Evolutionary conservation across 2,888 invertebrate genomes (phyloP).

Genomic region (Camponotus fellah): DNA sequence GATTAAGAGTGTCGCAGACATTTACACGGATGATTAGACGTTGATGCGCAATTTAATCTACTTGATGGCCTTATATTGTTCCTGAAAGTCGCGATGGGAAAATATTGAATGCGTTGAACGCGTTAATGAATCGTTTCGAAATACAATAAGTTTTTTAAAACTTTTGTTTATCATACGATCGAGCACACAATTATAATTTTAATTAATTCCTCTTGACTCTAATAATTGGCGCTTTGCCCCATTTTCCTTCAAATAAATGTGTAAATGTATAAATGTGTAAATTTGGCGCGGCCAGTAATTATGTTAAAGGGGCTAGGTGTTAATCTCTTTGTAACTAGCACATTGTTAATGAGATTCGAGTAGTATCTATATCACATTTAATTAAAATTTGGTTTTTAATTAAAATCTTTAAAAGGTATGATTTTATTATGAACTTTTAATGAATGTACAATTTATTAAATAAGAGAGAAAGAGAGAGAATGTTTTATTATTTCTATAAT

Average conservation of each 20-base stretch:
- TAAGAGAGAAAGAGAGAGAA: background rate
- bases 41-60: conserved; percentile 33
- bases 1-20: conserved; percentile 26
- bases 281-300: conserved; percentile 23
- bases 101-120: background rate
- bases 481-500: background rate
- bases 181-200: background rate
- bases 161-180: background rate
- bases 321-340: conserved; percentile 19
- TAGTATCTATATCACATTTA: conserved; percentile 3
- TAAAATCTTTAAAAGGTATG: conserved; percentile 4
- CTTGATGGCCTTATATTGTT: conserved; percentile 18
- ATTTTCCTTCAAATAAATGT: background rate
- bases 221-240: background rate
- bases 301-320: conserved; percentile 1
- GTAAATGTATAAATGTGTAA: conserved; percentile 10
- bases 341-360: conserved; percentile 28
- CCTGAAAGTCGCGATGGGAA: background rate
- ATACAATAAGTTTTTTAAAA: background rate
- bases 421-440: conserved; percentile 11
- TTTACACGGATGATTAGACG: conserved; percentile 31
- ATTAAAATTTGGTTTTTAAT: conserved; percentile 30
- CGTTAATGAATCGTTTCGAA: conserved; percentile 10
- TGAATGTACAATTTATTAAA: conserved; percentile 5
- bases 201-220: background rate